These are phyloP conservation scores for Syncerus caffer DNA, from an alignment of 2,797 vertebrate species.

Conservation along the genomic window DNA sequence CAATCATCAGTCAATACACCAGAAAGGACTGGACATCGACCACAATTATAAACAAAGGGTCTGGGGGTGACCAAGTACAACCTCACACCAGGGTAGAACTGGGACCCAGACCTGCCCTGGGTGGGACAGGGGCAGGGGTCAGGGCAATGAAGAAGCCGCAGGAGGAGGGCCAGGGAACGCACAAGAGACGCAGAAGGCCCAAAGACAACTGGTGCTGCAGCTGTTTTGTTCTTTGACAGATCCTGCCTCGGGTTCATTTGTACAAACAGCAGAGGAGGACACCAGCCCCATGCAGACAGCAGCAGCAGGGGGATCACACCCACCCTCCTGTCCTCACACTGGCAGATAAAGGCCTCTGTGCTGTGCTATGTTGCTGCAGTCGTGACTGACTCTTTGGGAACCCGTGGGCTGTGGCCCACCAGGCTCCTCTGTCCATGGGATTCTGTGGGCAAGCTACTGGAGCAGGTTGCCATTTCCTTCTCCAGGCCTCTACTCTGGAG, in stretches of 20 bases:
- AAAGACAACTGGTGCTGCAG: not conserved
- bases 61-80: not conserved
- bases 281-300: not conserved
- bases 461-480: not conserved
- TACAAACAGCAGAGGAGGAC: not conserved
- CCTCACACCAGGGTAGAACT: not conserved
- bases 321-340: not conserved
- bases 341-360: not conserved
- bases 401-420: not conserved
- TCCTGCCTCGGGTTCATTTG: not conserved
- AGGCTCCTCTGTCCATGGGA: not conserved
- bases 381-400: not conserved
- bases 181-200: not conserved
- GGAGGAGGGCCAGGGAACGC: not conserved
- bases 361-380: accelerated
- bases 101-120: not conserved
- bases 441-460: not conserved
- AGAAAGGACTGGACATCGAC: not conserved
- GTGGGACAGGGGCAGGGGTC: not conserved
- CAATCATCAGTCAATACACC: too few species aligned
- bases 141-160: not conserved
- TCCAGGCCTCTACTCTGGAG: not conserved
- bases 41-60: not conserved
- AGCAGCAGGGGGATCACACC: not conserved
- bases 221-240: not conserved